phyloP scores from a whole-genome alignment of 2,113 vertebrate genomes.

The Sapajus apella region DNA sequence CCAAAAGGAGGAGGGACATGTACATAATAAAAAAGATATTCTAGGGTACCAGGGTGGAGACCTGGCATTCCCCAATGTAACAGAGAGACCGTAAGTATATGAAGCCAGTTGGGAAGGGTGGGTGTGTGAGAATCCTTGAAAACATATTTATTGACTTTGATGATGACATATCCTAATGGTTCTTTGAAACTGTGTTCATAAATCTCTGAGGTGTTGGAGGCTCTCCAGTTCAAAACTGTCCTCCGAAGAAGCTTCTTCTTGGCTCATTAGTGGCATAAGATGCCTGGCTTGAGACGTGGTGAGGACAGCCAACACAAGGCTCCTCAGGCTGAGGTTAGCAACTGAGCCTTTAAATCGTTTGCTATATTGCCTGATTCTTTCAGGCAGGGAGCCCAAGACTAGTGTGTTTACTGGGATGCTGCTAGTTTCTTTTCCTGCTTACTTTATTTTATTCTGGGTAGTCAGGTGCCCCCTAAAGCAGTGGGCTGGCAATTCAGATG shows the following conservation, averaged over 20 bases:
- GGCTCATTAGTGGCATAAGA: fast-evolving
- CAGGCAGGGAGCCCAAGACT: conserved; percentile 63
- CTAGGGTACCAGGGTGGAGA: not conserved
- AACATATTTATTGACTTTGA: not conserved
- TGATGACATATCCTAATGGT: not conserved
- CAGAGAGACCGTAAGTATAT: not conserved
- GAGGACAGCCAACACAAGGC: conserved; percentile 32
- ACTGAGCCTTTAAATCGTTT: conserved; percentile 67
- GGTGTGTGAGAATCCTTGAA: not conserved
- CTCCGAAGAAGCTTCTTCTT: not conserved
- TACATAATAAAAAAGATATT: not conserved
- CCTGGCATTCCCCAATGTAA: not conserved
- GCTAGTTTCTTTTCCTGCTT: conserved; percentile 55
- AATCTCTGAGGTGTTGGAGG: not conserved
- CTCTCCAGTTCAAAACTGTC: not conserved
- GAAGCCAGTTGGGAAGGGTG: not conserved
- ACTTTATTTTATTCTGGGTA: conserved; percentile 35
- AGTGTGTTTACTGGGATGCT: not conserved
- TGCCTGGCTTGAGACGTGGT: not conserved
- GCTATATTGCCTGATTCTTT: conserved; percentile 44
- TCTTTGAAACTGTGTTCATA: not conserved
- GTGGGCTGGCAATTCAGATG: conserved; percentile 24
- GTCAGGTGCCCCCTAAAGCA: conserved; percentile 52
- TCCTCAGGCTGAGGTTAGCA: conserved; percentile 49
- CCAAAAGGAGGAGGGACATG: not conserved